phyloP scores from a whole-genome alignment of 2,797 vertebrate genomes.

The Lacerta agilis region DNA sequence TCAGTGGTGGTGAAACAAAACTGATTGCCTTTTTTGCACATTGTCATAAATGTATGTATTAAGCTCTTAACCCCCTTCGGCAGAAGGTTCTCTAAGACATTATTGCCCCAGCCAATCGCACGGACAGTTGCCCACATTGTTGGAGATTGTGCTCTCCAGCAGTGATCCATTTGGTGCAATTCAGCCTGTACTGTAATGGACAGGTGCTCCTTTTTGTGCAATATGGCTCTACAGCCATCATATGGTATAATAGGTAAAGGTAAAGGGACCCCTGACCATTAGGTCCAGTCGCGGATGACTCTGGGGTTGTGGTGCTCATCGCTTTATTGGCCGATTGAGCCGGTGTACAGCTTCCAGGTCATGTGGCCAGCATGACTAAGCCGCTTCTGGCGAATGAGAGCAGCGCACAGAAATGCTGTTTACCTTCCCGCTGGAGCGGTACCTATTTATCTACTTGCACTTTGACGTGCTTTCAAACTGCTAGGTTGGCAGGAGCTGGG shows the following conservation, averaged over 20 bases:
- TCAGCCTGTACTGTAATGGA: not conserved
- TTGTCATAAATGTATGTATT: not conserved
- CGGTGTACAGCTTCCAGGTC: too few species aligned
- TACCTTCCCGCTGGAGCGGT: too few species aligned
- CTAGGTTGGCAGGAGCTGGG: too few species aligned
- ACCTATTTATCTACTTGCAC: too few species aligned
- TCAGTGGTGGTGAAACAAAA: not conserved
- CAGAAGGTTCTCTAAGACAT: not conserved
- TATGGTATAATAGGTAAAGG: not conserved
- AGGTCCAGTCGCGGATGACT: too few species aligned
- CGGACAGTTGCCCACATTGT: not conserved
- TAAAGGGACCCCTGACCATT: too few species aligned
- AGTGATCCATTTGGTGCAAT: not conserved
- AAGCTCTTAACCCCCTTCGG: not conserved
- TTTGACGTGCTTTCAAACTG: too few species aligned
- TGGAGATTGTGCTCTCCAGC: not conserved
- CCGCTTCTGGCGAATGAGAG: too few species aligned
- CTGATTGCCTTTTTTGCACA: not conserved
- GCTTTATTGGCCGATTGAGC: too few species aligned
- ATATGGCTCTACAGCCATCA: not conserved
- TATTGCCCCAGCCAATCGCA: not conserved
- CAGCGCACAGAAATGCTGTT: too few species aligned
- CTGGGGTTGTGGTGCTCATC: too few species aligned
- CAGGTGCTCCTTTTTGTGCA: not conserved
- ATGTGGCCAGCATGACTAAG: too few species aligned